A percentile compares a stretch with the other conserved stretches of the same genome.
Conservation (phyloP, 2,113 vertebrate species). For the Willisornis vidua region DNA sequence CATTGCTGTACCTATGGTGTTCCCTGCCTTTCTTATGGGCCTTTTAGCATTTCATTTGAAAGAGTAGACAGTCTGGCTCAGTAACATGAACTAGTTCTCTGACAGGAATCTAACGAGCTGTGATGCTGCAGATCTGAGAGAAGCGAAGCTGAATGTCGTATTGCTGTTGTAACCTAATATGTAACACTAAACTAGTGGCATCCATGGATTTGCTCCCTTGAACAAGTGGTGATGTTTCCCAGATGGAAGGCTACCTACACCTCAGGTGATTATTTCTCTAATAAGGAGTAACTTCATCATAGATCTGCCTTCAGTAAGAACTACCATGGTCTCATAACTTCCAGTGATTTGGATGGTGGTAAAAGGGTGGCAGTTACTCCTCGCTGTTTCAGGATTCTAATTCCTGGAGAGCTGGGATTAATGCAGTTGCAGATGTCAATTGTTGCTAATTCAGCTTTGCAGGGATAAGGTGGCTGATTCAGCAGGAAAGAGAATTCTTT, state of each 20-base stretch:
- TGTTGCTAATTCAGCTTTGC: constrained; percentile 30
- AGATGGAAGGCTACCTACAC: neutral
- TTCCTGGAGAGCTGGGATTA: constrained; percentile 47
- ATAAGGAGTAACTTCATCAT: neutral
- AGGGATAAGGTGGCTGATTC: constrained; percentile 3
- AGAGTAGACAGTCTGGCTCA: neutral
- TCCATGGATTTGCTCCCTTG: neutral
- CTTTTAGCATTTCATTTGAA: neutral
- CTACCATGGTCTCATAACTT: neutral
- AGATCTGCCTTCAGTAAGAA: neutral
- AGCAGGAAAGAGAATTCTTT: constrained; percentile 1
- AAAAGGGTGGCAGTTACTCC: fast-evolving
- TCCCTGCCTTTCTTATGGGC: neutral
- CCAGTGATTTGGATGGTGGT: neutral
- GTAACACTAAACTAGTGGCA: neutral
- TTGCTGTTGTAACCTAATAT: neutral
- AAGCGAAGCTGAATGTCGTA: neutral
- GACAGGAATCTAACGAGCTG: neutral
- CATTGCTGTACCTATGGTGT: neutral
- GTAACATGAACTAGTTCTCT: neutral
- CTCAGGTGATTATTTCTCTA: neutral
- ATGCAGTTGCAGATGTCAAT: constrained; percentile 3
- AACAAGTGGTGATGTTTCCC: neutral
- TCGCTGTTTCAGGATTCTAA: neutral
- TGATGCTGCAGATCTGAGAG: neutral